These are phyloP conservation scores for Ispidina picta DNA, from an alignment of 2,797 vertebrate species.

Conservation along the genomic window DNA sequence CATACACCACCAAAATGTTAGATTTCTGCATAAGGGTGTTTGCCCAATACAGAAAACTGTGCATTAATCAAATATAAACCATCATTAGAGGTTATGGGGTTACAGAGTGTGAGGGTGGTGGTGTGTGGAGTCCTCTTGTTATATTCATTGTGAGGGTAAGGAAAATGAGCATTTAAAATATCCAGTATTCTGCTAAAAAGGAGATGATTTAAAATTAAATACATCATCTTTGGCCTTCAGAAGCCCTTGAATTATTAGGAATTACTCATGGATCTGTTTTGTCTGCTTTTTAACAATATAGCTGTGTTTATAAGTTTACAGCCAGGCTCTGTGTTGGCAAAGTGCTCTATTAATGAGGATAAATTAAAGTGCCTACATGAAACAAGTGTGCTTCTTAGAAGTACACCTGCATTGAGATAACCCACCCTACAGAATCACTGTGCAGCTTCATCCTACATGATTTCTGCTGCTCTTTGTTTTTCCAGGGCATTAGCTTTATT, in stretches of 20 bases:
- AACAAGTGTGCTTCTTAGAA: background rate
- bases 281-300: background rate
- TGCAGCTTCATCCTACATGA: background rate
- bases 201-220: background rate
- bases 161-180: background rate
- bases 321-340: accelerated
- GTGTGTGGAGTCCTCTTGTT: background rate
- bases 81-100: background rate
- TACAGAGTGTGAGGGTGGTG: background rate
- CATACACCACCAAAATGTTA: background rate
- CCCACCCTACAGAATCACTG: background rate
- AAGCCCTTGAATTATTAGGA: background rate
- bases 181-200: background rate
- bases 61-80: background rate
- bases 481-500: slow-evolving; percentile 61
- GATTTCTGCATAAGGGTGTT: background rate
- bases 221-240: background rate
- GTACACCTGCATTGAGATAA: background rate
- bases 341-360: background rate
- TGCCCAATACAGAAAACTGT: background rate
- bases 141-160: background rate
- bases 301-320: background rate
- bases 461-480: slow-evolving; percentile 55
- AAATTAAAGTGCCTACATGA: background rate
- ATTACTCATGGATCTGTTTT: background rate